Percentiles rank a stretch among this genome's conserved stretches.
phyloP scores from a whole-genome alignment of 2,888 invertebrate species.

The Eristalis tenax region DNA sequence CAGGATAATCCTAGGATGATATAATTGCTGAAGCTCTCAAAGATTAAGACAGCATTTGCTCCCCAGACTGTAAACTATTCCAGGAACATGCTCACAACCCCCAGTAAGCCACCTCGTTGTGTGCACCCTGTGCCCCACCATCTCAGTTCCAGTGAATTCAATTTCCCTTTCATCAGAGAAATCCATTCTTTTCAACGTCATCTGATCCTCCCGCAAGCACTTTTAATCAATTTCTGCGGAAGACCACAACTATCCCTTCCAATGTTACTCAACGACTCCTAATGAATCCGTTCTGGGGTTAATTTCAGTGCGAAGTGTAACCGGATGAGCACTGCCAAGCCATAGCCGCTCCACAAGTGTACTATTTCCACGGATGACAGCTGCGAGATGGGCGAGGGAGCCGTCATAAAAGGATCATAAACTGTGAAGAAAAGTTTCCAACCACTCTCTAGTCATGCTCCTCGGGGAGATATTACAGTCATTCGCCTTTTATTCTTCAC shows the following conservation, averaged over 20 bases:
- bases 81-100: too few species aligned
- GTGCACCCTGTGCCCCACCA: neutral
- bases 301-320: neutral
- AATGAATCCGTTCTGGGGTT: neutral
- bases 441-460: neutral
- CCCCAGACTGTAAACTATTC: too few species aligned
- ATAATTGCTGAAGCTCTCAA: too few species aligned
- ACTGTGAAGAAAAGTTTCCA: neutral
- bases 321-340: neutral
- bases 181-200: neutral
- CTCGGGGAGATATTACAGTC: neutral
- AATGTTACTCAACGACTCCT: neutral
- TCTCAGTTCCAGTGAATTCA: neutral
- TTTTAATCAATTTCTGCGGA: neutral
- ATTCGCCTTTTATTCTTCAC: constrained; percentile 1
- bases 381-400: neutral
- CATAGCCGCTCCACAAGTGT: neutral
- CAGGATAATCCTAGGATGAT: too few species aligned
- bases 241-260: neutral
- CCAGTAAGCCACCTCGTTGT: too few species aligned
- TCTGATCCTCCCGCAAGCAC: neutral
- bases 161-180: neutral
- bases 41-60: too few species aligned
- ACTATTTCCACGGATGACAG: neutral
- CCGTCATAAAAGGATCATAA: neutral